Percentiles rank a stretch among this genome's conserved stretches.
These are phyloP conservation scores for Shargacucullia verbasci DNA, from an alignment of 2,888 invertebrate species.

Conservation along the genomic window DNA sequence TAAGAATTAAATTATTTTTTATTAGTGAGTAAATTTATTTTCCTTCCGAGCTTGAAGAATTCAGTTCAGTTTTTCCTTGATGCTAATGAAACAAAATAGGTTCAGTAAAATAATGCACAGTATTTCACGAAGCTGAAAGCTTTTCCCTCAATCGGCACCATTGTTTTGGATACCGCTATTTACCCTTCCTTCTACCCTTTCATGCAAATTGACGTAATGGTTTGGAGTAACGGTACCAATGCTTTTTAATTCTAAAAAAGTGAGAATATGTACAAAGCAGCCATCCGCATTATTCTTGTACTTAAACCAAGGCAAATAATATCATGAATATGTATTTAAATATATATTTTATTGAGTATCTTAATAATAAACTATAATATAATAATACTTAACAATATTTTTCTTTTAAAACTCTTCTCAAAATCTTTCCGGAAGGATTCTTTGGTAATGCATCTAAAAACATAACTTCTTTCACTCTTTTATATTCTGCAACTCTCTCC, in stretches of 20 bases:
- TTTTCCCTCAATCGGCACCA: constrained; percentile 73
- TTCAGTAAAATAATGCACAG: constrained; percentile 34
- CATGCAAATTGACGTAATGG: constrained; percentile 37
- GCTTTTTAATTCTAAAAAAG: constrained; percentile 17
- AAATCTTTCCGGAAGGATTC: constrained; percentile 93
- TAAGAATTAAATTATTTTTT: no score
- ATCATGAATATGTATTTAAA: no score
- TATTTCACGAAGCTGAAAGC: constrained; percentile 47
- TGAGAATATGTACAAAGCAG: not conserved
- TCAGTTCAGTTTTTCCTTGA: constrained; percentile 17
- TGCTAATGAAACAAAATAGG: constrained; percentile 36
- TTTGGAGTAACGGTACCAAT: constrained; percentile 16
- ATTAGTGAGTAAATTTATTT: not conserved
- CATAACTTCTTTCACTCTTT: constrained; percentile 91
- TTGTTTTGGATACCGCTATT: constrained; percentile 33
- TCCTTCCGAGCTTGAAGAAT: constrained; percentile 9
- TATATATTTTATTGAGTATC: no score
- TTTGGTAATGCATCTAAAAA: constrained; percentile 92
- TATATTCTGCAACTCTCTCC: constrained; percentile 92
- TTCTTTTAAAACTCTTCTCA: constrained; percentile 89
- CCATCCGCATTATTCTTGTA: no score
- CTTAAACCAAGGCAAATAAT: no score
- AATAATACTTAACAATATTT: constrained; percentile 54
- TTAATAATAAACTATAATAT: no score
- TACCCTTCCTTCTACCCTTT: constrained; percentile 32